Base-by-base conservation (phyloP, 2,113 vertebrate genomes). In the Amphiprion percula region DNA sequence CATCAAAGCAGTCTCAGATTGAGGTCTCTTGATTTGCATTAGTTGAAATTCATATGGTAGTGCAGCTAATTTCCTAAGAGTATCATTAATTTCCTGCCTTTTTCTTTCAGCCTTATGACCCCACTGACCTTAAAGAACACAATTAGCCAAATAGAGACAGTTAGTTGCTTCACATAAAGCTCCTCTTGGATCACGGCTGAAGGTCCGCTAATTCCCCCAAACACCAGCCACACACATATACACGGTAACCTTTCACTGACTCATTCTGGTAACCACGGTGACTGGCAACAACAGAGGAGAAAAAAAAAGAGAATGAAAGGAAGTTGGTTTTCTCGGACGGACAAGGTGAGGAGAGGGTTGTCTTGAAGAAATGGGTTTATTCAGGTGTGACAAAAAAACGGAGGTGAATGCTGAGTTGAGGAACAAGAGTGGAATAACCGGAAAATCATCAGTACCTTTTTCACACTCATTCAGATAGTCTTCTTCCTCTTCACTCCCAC, bases 341-440 rank as follows among this genome's bases (percentile, higher is more conserved):
- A 66, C 41, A 76, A 61, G 64, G 58, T 56, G 47, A 58, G 10
- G 21, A 71, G 41, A 66, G 41, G 23, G 33, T 44, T 66, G 39
- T 53, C 23, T 50, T 54, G 67, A 15, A 21, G 11, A 54, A 61
- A 37, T 14, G 1, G 39, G 56, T 81, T 89, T 79, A 78, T 81
- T 88, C 81, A 81, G 75, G 86, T 90, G 79, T 80, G 68, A 74
- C 53, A 63, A 37, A 37, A 15, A 79, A 78, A 66, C 52, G n/a
- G n/a, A 63, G 44, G 44, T 39, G 8, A 68, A 44, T 1, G 16
- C 30, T n/a, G 21, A 33, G 17, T 53, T 23, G 60, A 70, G 59
- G 65, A 66, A 46, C 33, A 54, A 50, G 55, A 64, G 24, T 53
- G 41, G 28, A 73, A 66, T 37, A 52, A 77, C 44, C 55, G 62